Base-by-base conservation (phyloP, 2,888 invertebrate species). In the Pocota personata region DNA sequence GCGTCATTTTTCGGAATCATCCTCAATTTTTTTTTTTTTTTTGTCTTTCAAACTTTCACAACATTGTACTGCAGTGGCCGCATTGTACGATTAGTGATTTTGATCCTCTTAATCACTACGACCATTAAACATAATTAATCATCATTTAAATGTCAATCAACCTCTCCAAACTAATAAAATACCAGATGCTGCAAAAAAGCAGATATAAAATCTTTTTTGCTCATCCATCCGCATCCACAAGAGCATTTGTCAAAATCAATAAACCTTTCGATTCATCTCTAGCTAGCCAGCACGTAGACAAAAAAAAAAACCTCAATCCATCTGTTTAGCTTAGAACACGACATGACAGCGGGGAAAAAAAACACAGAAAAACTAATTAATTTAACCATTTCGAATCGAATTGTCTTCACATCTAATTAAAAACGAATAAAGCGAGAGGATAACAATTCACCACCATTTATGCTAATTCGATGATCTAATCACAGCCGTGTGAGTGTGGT, bases 401-500 rank as follows among this genome's bases (percentile, higher is more conserved):
- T 46, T 48, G 30, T 58, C 46, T 76, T 76, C 57, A 46, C 57
- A 48, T 76, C 37, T 46, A 69, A 57, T 66, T 66, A 66, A 57
- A 21, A 35, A 19, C 27, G 27, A 57, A 66, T 55, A 32, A 35
- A 43, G 50, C 50, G 7, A 24, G 60, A 60, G 69, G 69, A 69
- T 46, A 77, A 60, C 60, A 14, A 77, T 77, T 52, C 69, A 16
- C 21, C 77, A 69, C 27, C 58, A 48, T 43, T 77, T 77, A 77
- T 69, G 77, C 32, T 69, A 77, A 77, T 77, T 52, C 77, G 77
- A 77, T 77, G 69, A 77, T 77, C 77, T 77, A 77, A 77, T 77
- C 77, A 50, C 50, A 50, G 32, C 30, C 60, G 77, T 77, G 69
- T 8, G 69, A 77, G 58, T 69, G 37, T 21, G 35, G 50, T 43